Percentiles rank a stretch among this genome's conserved stretches.
Conservation (phyloP, 53 echinoderm and acorn worm species). For the Temnopleurus reevesii region DNA sequence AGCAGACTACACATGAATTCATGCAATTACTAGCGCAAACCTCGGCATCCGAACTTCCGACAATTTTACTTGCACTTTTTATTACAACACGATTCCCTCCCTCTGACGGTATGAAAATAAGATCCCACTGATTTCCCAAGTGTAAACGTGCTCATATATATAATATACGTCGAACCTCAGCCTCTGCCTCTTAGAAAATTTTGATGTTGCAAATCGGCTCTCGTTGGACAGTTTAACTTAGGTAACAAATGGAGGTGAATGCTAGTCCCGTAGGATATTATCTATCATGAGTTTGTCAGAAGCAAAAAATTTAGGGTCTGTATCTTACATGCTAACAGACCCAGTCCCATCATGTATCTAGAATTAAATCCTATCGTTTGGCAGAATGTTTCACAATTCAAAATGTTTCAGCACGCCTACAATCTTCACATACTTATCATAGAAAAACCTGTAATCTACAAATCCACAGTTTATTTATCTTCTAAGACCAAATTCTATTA, state of each 20-base stretch:
- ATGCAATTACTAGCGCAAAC: neutral
- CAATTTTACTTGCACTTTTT: neutral
- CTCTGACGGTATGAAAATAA: neutral
- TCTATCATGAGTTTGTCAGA: neutral
- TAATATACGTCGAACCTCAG: neutral
- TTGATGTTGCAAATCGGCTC: constrained; percentile 5
- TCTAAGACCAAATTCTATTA: too few species aligned
- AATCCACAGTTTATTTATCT: too few species aligned
- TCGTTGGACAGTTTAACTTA: neutral
- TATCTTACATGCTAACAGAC: too few species aligned
- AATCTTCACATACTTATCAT: too few species aligned
- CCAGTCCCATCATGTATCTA: too few species aligned
- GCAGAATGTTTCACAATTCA: too few species aligned
- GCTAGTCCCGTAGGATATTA: neutral
- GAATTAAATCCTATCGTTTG: too few species aligned
- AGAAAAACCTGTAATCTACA: too few species aligned
- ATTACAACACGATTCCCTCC: neutral
- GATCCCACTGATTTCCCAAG: constrained; percentile 9
- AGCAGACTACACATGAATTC: neutral
- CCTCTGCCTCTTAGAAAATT: neutral
- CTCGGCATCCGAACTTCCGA: neutral
- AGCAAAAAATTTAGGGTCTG: neutral
- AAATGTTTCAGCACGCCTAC: too few species aligned
- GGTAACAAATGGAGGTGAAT: neutral
- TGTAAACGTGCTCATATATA: neutral